Base-by-base conservation (phyloP, 1,140 invertebrate genomes). In the Solenopsis invicta region DNA sequence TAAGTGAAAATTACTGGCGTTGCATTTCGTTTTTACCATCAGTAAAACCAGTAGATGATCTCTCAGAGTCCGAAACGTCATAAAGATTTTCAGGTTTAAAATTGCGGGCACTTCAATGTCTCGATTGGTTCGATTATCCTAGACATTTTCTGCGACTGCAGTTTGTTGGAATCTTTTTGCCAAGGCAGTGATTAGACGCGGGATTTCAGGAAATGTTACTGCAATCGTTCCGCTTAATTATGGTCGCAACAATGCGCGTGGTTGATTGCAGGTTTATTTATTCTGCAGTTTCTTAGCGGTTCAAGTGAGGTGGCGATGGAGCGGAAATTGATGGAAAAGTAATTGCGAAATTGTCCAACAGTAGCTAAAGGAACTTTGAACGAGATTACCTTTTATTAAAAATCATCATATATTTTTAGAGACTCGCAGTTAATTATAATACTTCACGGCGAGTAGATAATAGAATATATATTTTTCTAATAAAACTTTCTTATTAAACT, bases 201-300 rank as follows among this genome's bases (percentile, higher is more conserved):
- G 87, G 87, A 88, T 88, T 88, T 59, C 34, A 67, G 59, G 56
- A 88, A 59, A 88, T 80, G 59, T 72, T 66, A 74, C 85, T 64
- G 56, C 87, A 72, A 80, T 87, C 29, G 41, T 41, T 78, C 24
- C 50, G 66, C 50, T 88, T 76, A 88, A 88, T 88, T 87, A 88
- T 67, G 67, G 0, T 4, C 12, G 59, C 16, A 41, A 29, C 18
- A 54, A 21, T 37, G 50, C 48, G 41, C 41, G 66, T 41, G 45
- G 16, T 41, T 29, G 41, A 50, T 29, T 56, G 16, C 34, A 41
- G 37, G 54, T 87, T 88, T 56, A 74, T 34, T 41, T 81, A 66
- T 87, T 72, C 56, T 50, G 48, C 21, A 72, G 29, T 87, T 88
- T 87, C 48, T 64, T 37, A 29, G 4, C n/a, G 37, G 37, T 77